These are phyloP conservation scores for Platanista minor DNA, from an alignment of 2,113 vertebrate genomes.

Conservation along the genomic window DNA sequence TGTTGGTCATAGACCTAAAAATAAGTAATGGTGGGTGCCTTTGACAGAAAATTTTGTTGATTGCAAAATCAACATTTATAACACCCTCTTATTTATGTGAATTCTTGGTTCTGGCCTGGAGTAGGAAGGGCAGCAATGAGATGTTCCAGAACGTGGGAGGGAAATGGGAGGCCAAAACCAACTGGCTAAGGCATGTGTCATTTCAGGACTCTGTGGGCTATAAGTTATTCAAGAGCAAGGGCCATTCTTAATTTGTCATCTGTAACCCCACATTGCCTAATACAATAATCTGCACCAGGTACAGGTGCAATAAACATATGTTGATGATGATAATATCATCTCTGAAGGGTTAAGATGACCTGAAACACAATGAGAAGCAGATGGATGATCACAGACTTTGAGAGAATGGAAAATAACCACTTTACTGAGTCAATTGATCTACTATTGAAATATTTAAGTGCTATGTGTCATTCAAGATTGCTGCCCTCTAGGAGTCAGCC, in stretches of 20 bases:
- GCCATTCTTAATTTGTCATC: neutral
- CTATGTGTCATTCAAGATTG: neutral
- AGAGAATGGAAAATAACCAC: neutral
- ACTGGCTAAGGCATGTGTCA: neutral
- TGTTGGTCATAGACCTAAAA: neutral
- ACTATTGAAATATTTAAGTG: neutral
- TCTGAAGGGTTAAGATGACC: neutral
- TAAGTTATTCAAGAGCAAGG: neutral
- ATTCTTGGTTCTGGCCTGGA: constrained; percentile 5
- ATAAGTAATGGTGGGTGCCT: neutral
- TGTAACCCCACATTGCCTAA: neutral
- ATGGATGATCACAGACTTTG: neutral
- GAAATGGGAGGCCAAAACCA: neutral
- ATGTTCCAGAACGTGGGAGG: neutral
- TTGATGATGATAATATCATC: neutral
- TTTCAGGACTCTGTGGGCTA: neutral
- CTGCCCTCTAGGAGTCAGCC: neutral
- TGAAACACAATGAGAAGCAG: neutral
- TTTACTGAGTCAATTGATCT: neutral
- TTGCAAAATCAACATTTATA: constrained; percentile 39
- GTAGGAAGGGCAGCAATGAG: neutral
- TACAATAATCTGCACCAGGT: neutral
- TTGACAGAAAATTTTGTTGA: constrained; percentile 17
- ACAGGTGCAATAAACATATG: neutral
- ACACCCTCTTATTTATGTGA: constrained; percentile 9